Percentiles rank a stretch among this genome's conserved stretches.
These are phyloP conservation scores for Emydoidea blandingii DNA, from an alignment of 2,797 vertebrate species.

Conservation along the genomic window DNA sequence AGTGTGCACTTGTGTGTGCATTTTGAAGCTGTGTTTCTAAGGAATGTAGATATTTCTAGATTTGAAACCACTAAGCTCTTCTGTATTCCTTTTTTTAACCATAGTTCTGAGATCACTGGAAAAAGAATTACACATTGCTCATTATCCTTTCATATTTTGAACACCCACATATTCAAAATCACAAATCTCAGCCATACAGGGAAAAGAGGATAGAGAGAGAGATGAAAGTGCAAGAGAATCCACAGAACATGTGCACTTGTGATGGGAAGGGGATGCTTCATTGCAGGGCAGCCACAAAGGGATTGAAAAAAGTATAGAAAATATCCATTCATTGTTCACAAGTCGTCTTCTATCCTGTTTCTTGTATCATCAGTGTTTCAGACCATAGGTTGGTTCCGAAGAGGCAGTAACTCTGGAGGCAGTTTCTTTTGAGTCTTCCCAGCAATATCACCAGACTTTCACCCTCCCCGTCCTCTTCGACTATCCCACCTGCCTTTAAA, in stretches of 20 bases:
- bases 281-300: background rate
- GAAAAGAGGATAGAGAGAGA: background rate
- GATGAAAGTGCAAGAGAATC: background rate
- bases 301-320: too few species aligned
- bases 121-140: constrained; percentile 7
- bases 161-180: rapidly evolving
- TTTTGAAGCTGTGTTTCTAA: constrained; percentile 24
- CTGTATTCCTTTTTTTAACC: constrained; percentile 48
- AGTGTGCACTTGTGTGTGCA: background rate
- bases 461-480: too few species aligned
- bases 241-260: rapidly evolving
- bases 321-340: background rate
- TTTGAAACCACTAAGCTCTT: constrained; percentile 33
- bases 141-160: constrained; percentile 39
- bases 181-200: background rate
- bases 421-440: background rate
- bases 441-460: background rate
- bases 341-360: background rate
- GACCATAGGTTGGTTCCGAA: background rate
- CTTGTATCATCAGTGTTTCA: background rate
- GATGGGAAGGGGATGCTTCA: background rate
- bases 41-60: constrained; percentile 46
- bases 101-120: constrained; percentile 59
- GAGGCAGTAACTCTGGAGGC: background rate
- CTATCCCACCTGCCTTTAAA: too few species aligned